Conservation (phyloP, 2,797 vertebrate species). For the Botia kubotai region DNA sequence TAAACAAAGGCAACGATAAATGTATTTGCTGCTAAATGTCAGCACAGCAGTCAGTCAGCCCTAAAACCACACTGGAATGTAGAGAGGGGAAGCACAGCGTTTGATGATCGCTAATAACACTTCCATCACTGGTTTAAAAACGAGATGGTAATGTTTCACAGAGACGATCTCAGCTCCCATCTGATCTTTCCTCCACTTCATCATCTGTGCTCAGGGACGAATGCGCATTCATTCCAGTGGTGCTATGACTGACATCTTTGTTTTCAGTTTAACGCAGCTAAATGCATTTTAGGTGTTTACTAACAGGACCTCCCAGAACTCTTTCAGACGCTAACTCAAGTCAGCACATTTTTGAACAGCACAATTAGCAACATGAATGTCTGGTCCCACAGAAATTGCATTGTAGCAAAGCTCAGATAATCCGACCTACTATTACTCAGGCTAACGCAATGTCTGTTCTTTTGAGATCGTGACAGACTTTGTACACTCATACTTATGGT, state of each 20-base stretch:
- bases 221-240: neutral
- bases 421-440: conserved; percentile 22
- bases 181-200: neutral
- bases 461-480: neutral
- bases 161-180: neutral
- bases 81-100: neutral
- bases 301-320: neutral
- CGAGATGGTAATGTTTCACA: neutral
- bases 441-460: neutral
- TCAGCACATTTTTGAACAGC: conserved; percentile 23
- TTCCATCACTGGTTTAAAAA: neutral
- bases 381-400: neutral
- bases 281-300: conserved; percentile 14
- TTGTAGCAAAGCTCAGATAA: neutral
- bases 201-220: neutral
- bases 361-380: neutral
- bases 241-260: neutral
- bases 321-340: conserved; percentile 4
- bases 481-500: too few relatives aligned
- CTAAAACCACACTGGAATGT: conserved; percentile 47
- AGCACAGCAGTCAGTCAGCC: neutral
- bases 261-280: conserved; percentile 12
- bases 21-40: conserved; percentile 3
- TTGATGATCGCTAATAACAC: conserved; percentile 24
- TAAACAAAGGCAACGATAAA: conserved; percentile 24